Base-by-base conservation (phyloP, 2,113 vertebrate species). In the Seriola quinqueradiata region DNA sequence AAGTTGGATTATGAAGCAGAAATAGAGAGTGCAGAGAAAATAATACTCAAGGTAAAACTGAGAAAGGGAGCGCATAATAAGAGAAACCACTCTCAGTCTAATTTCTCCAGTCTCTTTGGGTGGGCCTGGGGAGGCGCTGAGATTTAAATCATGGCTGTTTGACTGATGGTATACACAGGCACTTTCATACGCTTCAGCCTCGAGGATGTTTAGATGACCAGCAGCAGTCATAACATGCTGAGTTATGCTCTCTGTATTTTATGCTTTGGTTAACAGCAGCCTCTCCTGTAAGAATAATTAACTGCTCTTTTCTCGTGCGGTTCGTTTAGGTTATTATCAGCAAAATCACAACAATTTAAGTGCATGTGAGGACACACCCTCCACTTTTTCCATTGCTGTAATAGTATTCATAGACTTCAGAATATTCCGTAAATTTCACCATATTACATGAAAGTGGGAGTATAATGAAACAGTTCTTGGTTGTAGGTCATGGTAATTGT, bases 181-280 rank as follows among this genome's bases (percentile, higher is more conserved):
- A 75, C 86, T 92, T 77, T 87, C 68, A 78, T 80, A 81, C 67
- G 76, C 64, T 68, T 80, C 48, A 46, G 83, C 64, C 61, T 79
- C 11, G 9, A 89, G 87, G 88, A 87, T 93, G 93, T 94, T 94
- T 94, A 89, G 87, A 91, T 84, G 87, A 89, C 83, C 84, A 68
- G 79, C 88, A 87, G 68, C 70, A 82, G 81, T 89, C 89, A 90
- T 82, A 90, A 90, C 5, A 77, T 60, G 44, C 65, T 83, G 64
- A 86, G 46, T 89, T 87, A 81, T 89, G 32, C 76, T 69, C 77
- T 58, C 57, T 84, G 75, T 82, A 8, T 73, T 90, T 89, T 61
- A 85, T 87, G 77, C 60, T 74, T 92, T 78, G 58, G 75, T 82
- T 80, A 75, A 89, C 81, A 84, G 77, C 77, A 82, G 28, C 64